Evolutionary conservation across 2,797 vertebrate genomes (phyloP).

Genomic region (Rhinogobio ventralis): DNA sequence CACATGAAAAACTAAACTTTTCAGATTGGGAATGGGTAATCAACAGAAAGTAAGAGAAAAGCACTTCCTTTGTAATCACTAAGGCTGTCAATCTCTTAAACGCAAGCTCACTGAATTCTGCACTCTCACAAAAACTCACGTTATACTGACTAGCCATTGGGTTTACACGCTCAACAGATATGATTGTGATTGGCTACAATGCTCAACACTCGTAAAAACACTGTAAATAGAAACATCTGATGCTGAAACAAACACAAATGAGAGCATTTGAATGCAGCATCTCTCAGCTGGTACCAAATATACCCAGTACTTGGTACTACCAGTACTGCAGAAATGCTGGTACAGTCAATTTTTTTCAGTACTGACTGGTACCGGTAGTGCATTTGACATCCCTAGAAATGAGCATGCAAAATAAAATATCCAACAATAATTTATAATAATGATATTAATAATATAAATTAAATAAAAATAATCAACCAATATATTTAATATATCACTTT

Average conservation of each 20-base stretch:
- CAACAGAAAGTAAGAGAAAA: not conserved
- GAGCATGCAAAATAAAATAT: too few species aligned
- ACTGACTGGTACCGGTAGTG: too few species aligned
- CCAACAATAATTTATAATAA: not conserved
- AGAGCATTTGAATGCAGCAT: too few species aligned
- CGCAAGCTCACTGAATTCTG: too few species aligned
- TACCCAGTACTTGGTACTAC: too few species aligned
- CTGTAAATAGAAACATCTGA: not conserved
- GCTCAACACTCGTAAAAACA: not conserved
- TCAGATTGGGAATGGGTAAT: not conserved
- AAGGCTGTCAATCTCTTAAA: not conserved
- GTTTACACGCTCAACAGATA: not conserved
- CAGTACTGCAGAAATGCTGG: too few species aligned
- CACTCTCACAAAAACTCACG: not conserved
- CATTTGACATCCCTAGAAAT: too few species aligned
- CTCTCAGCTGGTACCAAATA: too few species aligned
- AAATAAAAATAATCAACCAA: not conserved
- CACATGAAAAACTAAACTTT: too few species aligned
- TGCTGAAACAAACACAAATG: too few species aligned
- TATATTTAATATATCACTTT: not conserved
- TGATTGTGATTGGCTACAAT: not conserved
- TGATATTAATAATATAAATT: not conserved
- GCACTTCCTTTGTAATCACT: not conserved
- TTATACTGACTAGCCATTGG: not conserved
- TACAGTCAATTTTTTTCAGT: too few species aligned